Percentiles rank a stretch among this genome's conserved stretches.
Conservation (phyloP, 2,113 vertebrate genomes). For the Tautogolabrus adspersus region DNA sequence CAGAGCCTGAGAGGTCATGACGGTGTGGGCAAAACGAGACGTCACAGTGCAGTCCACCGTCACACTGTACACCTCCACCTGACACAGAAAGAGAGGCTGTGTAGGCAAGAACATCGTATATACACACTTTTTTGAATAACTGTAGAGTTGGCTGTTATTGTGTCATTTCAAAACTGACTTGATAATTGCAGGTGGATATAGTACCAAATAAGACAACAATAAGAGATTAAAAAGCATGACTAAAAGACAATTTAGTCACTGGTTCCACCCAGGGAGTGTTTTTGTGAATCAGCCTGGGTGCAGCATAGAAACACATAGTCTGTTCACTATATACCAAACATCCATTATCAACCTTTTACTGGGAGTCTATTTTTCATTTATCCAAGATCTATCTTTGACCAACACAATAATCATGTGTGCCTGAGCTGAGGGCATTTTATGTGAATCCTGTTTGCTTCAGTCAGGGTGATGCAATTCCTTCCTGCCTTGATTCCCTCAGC, state of each 20-base stretch:
- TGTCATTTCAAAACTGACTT: not conserved
- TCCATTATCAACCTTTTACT: too few species aligned
- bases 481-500: not conserved
- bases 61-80: conserved; percentile 83
- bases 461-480: not conserved
- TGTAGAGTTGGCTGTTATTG: not conserved
- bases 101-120: not conserved
- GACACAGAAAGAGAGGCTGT: conserved; percentile 12
- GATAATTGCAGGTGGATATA: not conserved
- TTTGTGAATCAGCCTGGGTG: conserved; percentile 2
- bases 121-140: not conserved
- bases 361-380: too few species aligned
- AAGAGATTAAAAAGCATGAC: not conserved
- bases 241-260: conserved; percentile 35
- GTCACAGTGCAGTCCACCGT: conserved; percentile 89
- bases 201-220: not conserved
- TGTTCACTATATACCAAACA: not conserved
- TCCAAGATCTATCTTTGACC: not conserved
- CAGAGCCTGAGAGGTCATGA: conserved; percentile 90
- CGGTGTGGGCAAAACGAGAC: conserved; percentile 91
- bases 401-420: not conserved
- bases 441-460: not conserved
- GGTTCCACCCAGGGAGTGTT: conserved; percentile 6
- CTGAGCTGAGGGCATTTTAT: not conserved
- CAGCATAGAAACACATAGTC: not conserved